Conservation (phyloP, 2,888 invertebrate genomes). For the Cremastinae sp. region DNA sequence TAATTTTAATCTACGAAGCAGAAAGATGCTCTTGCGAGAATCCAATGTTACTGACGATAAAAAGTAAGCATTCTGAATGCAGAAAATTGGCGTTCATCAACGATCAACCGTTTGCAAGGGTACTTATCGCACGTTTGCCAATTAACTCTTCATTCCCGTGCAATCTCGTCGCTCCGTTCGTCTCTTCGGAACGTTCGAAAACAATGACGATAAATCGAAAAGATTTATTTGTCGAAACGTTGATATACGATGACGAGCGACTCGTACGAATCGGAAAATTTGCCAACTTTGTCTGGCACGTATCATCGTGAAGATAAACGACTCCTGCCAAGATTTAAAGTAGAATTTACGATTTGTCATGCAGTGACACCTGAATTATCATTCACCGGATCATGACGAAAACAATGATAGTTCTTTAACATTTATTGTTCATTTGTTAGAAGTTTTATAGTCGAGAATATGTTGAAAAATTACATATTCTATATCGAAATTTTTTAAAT, state of each 20-base stretch:
- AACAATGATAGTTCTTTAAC: too few relatives aligned
- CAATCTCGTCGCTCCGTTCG: neutral
- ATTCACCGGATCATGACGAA: slow-evolving; percentile 31
- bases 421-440: too few relatives aligned
- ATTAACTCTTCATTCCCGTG: slow-evolving; percentile 11
- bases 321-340: slow-evolving; percentile 86
- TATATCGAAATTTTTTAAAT: too few relatives aligned
- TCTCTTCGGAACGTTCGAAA: slow-evolving; percentile 1
- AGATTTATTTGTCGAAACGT: neutral
- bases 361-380: slow-evolving; percentile 17
- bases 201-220: neutral
- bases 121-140: slow-evolving; percentile 36
- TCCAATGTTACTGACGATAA: neutral
- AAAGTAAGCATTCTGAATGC: neutral
- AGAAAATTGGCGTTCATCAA: slow-evolving; percentile 6
- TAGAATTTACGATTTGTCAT: slow-evolving; percentile 56
- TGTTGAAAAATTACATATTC: too few relatives aligned
- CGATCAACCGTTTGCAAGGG: slow-evolving; percentile 1
- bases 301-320: slow-evolving; percentile 88
- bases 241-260: neutral
- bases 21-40: neutral
- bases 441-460: too few relatives aligned
- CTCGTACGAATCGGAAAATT: slow-evolving; percentile 85
- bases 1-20: neutral
- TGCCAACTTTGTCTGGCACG: slow-evolving; percentile 84